phyloP scores from a whole-genome alignment of 2,797 vertebrate species.

The Centropyge bicolor region DNA sequence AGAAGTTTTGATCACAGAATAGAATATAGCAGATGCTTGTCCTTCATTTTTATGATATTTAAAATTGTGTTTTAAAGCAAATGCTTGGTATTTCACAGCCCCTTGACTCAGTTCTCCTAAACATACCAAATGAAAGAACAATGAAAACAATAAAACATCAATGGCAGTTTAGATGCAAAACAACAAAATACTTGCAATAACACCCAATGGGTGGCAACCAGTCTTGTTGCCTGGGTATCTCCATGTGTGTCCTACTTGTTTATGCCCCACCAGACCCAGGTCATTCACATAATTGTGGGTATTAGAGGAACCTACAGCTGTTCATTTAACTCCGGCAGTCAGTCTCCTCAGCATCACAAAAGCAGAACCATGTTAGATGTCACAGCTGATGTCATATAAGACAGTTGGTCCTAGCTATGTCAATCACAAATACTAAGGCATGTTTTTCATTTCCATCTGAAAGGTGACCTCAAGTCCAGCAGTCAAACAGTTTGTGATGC shows the following conservation, averaged over 20 bases:
- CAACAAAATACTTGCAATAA: constrained; percentile 80
- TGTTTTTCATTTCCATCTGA: constrained; percentile 59
- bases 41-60: background rate
- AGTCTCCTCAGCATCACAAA: constrained; percentile 54
- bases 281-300: constrained; percentile 73
- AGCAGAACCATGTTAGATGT: constrained; percentile 63
- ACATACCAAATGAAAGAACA: constrained; percentile 39
- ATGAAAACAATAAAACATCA: constrained; percentile 72
- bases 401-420: constrained; percentile 28
- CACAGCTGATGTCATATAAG: constrained; percentile 76
- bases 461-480: constrained; percentile 30
- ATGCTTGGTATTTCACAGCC: background rate
- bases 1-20: background rate
- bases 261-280: constrained; percentile 67
- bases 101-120: constrained; percentile 6
- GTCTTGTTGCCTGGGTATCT: constrained; percentile 50
- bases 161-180: constrained; percentile 77
- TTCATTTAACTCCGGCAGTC: constrained; percentile 29
- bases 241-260: constrained; percentile 75
- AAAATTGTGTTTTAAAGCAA: background rate
- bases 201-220: constrained; percentile 77
- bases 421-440: constrained; percentile 31
- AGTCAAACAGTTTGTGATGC: constrained; percentile 47
- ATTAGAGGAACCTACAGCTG: constrained; percentile 68
- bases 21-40: background rate